Base-by-base conservation (phyloP, 2,113 vertebrate genomes). In the Herpailurus yagouaroundi region DNA sequence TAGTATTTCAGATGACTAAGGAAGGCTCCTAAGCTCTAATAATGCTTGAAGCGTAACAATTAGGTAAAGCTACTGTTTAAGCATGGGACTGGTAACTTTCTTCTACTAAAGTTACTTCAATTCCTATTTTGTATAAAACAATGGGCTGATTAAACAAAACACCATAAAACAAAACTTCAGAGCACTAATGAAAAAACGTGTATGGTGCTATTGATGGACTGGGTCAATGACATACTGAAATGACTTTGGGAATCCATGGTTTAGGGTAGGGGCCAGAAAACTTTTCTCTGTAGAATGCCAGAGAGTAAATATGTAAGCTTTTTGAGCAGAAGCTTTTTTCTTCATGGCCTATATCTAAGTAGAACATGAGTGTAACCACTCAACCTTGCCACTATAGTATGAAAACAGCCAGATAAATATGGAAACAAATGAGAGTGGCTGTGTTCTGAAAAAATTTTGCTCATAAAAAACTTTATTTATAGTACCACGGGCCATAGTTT, bases 221-320 rank as follows among this genome's bases (percentile, higher is more conserved):
- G 16, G 50, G 27, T 83, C 79, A 83, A 73, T 57, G 41, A 91
- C 73, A 71, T 23, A 77, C 7, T 69, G 68, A 82, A 41, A 77
- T 38, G 31, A 64, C 63, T 84, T 48, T 71, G 74, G 29, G 18
- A 93, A 64, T 3, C 9, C 21, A 79, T 36, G 31, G 33, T 15
- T 52, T 25, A 80, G 36, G 52, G 14, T 4, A 80, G 21, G 5
- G 5, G 11, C 48, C 38, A 80, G 57, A 73, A 89, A 92, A 81
- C n/a, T 82, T 68, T 64, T 83, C 79, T 91, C 63, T 84, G 7
- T 48, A 55, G 69, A 79, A 57, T 25, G 21, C 33, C 74, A 83
- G 68, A 66, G 29, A 87, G 27, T 38, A 87, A 97, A 91, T 74
- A 77, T 29, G 57, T 77, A 85, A 95, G 64, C 48, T 96, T 89